A percentile compares a stretch with the other conserved stretches of the same genome.
Conservation (phyloP, 2,888 invertebrate genomes). For the Mesorhabditis spiculigera region DNA sequence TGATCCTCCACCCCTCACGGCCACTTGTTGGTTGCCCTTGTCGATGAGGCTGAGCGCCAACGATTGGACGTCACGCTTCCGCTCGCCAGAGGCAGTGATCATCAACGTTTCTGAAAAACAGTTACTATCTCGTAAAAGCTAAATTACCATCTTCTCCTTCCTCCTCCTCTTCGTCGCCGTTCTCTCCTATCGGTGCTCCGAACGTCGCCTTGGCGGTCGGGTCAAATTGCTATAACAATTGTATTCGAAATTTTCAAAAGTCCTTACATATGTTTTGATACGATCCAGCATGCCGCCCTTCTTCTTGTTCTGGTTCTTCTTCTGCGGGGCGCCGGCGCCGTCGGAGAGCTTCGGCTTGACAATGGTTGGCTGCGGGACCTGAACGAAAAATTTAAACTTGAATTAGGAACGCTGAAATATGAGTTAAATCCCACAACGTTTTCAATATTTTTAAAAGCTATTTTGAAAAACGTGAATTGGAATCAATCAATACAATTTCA, state of each 20-base stretch:
- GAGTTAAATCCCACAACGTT: neutral
- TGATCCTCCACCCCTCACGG: conserved; percentile 23
- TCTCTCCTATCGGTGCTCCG: conserved; percentile 6
- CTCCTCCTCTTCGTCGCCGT: conserved; percentile 14
- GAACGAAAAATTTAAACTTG: neutral
- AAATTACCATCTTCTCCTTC: conserved; percentile 8
- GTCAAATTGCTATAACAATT: too few species aligned
- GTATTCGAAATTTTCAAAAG: neutral
- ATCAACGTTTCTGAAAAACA: conserved; percentile 22
- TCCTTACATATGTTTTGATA: neutral
- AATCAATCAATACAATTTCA: too few species aligned
- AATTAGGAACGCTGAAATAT: neutral
- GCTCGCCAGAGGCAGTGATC: conserved; percentile 38
- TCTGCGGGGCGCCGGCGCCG: neutral
- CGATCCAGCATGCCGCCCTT: neutral
- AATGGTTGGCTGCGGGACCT: conserved; percentile 6
- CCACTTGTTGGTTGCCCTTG: conserved; percentile 28
- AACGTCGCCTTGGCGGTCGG: conserved; percentile 16
- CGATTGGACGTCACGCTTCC: conserved; percentile 33
- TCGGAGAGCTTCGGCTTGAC: neutral
- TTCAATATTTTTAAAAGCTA: neutral
- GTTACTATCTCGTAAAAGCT: too few species aligned
- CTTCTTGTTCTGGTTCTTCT: too few species aligned
- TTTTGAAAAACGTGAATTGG: too few species aligned
- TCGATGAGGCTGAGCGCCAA: conserved; percentile 46